phyloP scores from a whole-genome alignment of 92 coral and sea anemone genomes.

The Porites divaricata region DNA sequence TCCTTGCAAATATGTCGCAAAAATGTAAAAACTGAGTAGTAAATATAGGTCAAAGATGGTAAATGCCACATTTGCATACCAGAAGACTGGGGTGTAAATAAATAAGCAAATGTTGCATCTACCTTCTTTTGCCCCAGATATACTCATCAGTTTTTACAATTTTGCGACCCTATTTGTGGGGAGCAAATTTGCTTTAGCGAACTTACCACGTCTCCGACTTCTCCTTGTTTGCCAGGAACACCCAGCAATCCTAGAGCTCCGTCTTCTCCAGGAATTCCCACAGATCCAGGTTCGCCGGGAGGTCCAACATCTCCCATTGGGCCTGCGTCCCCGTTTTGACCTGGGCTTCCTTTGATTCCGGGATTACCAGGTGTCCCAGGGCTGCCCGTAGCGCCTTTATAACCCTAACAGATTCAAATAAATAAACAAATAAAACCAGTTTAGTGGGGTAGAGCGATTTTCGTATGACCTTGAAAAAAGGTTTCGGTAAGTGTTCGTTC shows the following conservation, averaged over 20 bases:
- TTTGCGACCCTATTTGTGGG: too few relatives aligned
- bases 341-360: slow-evolving; percentile 55
- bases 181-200: not conserved
- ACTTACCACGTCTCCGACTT: slow-evolving; percentile 29
- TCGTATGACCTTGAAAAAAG: too few relatives aligned
- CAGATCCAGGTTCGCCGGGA: slow-evolving; percentile 34
- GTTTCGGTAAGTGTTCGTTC: too few relatives aligned
- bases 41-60: too few relatives aligned
- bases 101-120: too few relatives aligned
- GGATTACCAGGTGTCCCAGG: slow-evolving; percentile 56
- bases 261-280: slow-evolving; percentile 21
- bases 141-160: too few relatives aligned
- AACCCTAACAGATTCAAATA: slow-evolving; percentile 17
- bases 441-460: too few relatives aligned
- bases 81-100: too few relatives aligned
- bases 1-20: too few relatives aligned
- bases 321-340: slow-evolving; percentile 38
- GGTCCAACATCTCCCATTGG: slow-evolving; percentile 40
- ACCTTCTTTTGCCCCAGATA: too few relatives aligned
- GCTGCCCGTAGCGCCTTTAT: slow-evolving; percentile 42
- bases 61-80: too few relatives aligned
- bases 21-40: too few relatives aligned
- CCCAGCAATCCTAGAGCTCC: slow-evolving; percentile 21
- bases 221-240: slow-evolving; percentile 28
- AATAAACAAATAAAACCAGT: not conserved